Evolutionary conservation across 37 sponge, comb jelly and placozoan species (phyloP), one percentile per base, ranked within the genome.

Genomic region (Crambe crambe): DNA sequence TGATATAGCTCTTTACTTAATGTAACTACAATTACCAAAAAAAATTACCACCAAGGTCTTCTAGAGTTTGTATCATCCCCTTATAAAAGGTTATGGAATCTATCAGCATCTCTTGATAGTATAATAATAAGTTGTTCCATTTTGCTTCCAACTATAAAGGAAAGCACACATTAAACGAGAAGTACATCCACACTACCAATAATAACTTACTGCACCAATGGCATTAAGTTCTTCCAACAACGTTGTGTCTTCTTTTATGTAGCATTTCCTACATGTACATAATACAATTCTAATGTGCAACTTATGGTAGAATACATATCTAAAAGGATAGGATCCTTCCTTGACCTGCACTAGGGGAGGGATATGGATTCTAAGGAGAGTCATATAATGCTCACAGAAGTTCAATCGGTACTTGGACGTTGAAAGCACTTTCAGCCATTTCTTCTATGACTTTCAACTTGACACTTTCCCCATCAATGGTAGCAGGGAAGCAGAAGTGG

Each of bases 301-400:
- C 12, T 37, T 35, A 68, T 18, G 63, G 63, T 68, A 35, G 12
- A 47, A 47, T 47, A 47, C 40, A 36, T 35, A 27, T 68, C 6
- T 68, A 12, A n/a, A n/a, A n/a, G n/a, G n/a, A n/a, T n/a, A n/a
- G n/a, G n/a, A n/a, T n/a, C n/a, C n/a, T n/a, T n/a, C n/a, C 18
- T 18, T 18, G 12, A 54, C 56, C 56, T n/a, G n/a, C n/a, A n/a
- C n/a, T n/a, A n/a, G n/a, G 51, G 51, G 6, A 47, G 51, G 30
- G 63, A 18, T 20, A 62, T 27, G n/a, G n/a, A n/a, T n/a, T n/a
- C n/a, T n/a, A n/a, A n/a, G n/a, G n/a, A n/a, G n/a, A n/a, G n/a
- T n/a, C n/a, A n/a, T n/a, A n/a, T n/a, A n/a, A n/a, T n/a, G n/a
- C 90, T 86, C 43, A 90, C 90, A 92, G 68, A 6, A 83, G 70